Evolutionary conservation across 1,140 invertebrate species (phyloP).

Genomic region (Oscheius sp.): DNA sequence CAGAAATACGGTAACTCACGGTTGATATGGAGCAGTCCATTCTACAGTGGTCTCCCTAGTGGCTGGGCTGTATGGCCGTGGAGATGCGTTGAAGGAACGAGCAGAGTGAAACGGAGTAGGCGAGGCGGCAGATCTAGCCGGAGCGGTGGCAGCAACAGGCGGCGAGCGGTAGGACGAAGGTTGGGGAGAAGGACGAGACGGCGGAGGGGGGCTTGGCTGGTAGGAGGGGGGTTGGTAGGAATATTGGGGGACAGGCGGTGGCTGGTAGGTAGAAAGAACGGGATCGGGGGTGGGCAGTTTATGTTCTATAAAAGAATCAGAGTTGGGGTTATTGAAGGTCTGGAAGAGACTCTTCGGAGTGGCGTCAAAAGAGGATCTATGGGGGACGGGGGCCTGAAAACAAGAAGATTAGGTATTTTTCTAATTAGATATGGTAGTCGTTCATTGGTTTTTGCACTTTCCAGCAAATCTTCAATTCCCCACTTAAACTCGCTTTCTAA

Average conservation of each 20-base stretch:
- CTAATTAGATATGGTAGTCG: too few species aligned
- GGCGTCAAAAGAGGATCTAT: background rate
- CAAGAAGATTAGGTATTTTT: too few species aligned
- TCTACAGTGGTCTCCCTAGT: background rate
- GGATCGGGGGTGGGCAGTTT: conserved; percentile 25
- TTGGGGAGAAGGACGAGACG: background rate
- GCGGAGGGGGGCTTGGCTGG: background rate
- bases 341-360: conserved; percentile 16
- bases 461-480: background rate
- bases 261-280: conserved; percentile 14
- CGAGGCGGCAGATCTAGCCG: too few species aligned
- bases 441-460: background rate
- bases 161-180: too few species aligned
- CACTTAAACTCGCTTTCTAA: too few species aligned
- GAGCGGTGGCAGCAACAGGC: too few species aligned
- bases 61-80: background rate
- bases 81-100: too few species aligned
- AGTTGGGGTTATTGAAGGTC: conserved; percentile 1
- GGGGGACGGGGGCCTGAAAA: background rate
- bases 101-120: too few species aligned
- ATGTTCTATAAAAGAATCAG: background rate
- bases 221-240: background rate
- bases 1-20: background rate
- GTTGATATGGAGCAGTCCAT: conserved; percentile 8
- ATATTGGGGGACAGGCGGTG: background rate